A percentile compares a stretch with the other conserved stretches of the same genome.
phyloP scores from a whole-genome alignment of 2,113 vertebrate species.

The Epinephelus moara region DNA sequence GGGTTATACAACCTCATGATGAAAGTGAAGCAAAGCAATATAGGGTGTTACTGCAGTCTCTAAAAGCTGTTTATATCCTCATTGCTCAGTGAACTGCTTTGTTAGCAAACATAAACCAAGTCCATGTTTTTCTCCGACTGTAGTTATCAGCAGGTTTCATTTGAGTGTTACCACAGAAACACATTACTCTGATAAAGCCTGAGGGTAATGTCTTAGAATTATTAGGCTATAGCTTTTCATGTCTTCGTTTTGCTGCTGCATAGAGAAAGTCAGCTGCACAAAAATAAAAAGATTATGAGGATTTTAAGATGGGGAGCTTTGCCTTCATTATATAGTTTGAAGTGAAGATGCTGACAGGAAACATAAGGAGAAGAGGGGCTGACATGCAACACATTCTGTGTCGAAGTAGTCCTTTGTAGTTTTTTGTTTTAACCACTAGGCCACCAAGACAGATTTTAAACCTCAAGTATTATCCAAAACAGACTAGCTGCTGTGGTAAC shows the following conservation, averaged over 20 bases:
- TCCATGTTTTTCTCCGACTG: not conserved
- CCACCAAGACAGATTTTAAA: not conserved
- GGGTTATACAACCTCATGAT: not conserved
- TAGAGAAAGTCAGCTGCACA: not conserved
- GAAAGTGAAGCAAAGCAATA: slow-evolving; percentile 2
- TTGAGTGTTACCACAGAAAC: not conserved
- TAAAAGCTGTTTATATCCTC: not conserved
- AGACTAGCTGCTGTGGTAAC: slow-evolving; percentile 12
- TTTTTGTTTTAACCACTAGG: not conserved
- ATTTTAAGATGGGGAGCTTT: not conserved
- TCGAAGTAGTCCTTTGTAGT: not conserved
- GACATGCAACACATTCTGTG: not conserved
- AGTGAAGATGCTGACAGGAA: slow-evolving; percentile 1
- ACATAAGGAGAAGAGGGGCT: not conserved
- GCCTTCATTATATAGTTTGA: not conserved
- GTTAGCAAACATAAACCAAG: not conserved
- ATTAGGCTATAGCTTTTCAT: not conserved
- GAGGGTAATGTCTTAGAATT: not conserved
- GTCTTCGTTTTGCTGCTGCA: not conserved
- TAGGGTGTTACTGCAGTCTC: not conserved
- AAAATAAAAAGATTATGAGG: not conserved
- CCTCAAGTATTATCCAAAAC: not conserved
- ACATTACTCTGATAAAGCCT: not conserved
- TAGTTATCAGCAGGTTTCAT: not conserved
- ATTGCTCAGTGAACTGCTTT: slow-evolving; percentile 2